Base-by-base conservation (phyloP, 2,888 invertebrate species). In the Pachycephus smyrnensis region DNA sequence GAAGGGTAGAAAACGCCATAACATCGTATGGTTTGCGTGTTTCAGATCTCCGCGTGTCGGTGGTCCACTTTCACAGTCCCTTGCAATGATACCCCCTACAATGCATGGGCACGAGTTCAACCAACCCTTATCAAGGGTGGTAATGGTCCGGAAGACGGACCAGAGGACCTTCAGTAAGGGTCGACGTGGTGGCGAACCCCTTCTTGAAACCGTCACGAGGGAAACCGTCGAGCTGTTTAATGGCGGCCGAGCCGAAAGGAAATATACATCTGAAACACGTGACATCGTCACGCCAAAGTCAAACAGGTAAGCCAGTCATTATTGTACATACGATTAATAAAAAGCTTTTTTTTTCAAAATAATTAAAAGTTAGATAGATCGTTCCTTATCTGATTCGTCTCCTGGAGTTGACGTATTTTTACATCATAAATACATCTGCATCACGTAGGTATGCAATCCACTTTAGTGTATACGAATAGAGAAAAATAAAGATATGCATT, bases 91-190 rank as follows among this genome's bases (percentile, higher is more conserved):
- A 77, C 91, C 91, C 77, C 91, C 91, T 35, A 91, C 91, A 81
- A 91, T 91, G 91, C 91, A 91, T 83, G 91, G 91, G 32, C 91
- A 91, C 84, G 91, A 91, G 79, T 91, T 91, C 82, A 91, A 91
- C 85, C 91, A 91, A 80, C 91, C 91, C 55, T 91, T 93, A 84
- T 94, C 94, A 85, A 91, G 94, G 89, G 94, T 95, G 85, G 94
- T 95, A 83, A 94, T 95, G 94, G 94, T 94, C 76, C 92, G 95
- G 83, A 94, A 94, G 92, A 94, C 94, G 83, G 95, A 95, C 88
- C 94, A 94, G 89, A 92, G 94, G 87, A 94, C 94, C 9, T 94
- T 94, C 86, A 94, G 94, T 81, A 94, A 94, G 81, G 91, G 93
- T 30, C 92, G 93, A 86, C 93, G 93, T 84, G 94, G 94, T 79